Conservation (phyloP, 2,797 vertebrate genomes). For the Petrocephalus sullivani region DNA sequence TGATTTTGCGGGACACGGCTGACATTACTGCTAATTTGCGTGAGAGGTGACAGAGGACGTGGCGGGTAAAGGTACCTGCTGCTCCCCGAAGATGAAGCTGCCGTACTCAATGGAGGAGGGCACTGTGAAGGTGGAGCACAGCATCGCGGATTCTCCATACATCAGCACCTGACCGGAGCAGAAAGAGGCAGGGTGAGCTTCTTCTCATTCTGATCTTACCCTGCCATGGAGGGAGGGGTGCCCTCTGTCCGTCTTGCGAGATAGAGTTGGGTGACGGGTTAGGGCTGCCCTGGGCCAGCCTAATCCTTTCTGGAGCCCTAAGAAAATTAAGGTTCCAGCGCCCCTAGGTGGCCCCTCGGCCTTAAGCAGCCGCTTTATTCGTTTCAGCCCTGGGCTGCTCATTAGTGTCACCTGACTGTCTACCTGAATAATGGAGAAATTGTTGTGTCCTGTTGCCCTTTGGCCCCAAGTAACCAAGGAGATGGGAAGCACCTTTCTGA, state of each 20-base stretch:
- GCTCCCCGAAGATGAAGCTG: too few species aligned
- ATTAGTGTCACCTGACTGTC: background rate
- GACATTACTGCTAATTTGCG: background rate
- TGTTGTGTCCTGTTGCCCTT: background rate
- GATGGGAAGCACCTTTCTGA: background rate
- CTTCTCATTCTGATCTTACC: slow-evolving; percentile 37
- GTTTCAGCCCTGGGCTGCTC: background rate
- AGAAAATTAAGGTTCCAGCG: background rate
- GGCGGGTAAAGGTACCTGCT: too few species aligned
- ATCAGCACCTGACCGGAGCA: background rate
- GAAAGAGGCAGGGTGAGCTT: background rate
- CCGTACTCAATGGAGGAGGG: too few species aligned
- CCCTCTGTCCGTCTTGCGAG: slow-evolving; percentile 41
- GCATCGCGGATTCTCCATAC: background rate
- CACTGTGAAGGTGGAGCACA: background rate
- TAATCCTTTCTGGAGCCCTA: background rate
- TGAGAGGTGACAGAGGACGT: too few species aligned
- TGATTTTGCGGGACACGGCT: background rate
- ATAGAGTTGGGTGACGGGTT: slow-evolving; percentile 19
- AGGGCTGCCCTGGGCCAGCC: background rate
- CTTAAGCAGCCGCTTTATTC: background rate
- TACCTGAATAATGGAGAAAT: background rate
- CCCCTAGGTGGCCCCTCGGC: background rate
- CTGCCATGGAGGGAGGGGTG: slow-evolving; percentile 41
- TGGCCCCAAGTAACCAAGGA: background rate